phyloP scores from a whole-genome alignment of 2,888 invertebrate genomes.

The Drosophila helvetica region DNA sequence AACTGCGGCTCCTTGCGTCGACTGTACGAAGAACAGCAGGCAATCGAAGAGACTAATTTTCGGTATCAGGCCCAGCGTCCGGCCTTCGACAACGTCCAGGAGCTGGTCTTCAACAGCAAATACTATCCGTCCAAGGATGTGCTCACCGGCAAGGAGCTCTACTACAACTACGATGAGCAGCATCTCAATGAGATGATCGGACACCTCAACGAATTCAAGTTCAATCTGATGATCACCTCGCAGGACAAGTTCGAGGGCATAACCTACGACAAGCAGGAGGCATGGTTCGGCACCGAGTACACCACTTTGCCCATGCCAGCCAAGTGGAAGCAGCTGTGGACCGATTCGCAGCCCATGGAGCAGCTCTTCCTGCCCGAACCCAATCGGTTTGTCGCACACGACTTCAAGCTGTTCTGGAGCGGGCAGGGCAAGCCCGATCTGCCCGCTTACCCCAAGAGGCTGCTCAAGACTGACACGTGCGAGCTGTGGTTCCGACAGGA shows the following conservation, averaged over 20 bases:
- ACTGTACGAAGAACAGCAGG: slow-evolving; percentile 86
- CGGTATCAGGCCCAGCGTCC: slow-evolving; percentile 89
- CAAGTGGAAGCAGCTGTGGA: slow-evolving; percentile 88
- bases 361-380: slow-evolving; percentile 89
- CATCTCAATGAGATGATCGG: slow-evolving; percentile 79
- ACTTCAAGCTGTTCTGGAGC: slow-evolving; percentile 86
- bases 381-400: slow-evolving; percentile 89
- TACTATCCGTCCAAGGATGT: slow-evolving; percentile 91
- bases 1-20: slow-evolving; percentile 61
- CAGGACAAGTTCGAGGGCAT: slow-evolving; percentile 75
- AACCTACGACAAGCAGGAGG: slow-evolving; percentile 88
- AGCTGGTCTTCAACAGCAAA: slow-evolving; percentile 91
- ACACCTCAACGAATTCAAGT: slow-evolving; percentile 79
- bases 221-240: slow-evolving; percentile 83
- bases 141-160: slow-evolving; percentile 90
- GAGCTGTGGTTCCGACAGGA: slow-evolving; percentile 95
- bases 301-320: slow-evolving; percentile 86
- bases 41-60: slow-evolving; percentile 90
- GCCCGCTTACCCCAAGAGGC: slow-evolving; percentile 85
- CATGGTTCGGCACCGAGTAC: slow-evolving; percentile 94
- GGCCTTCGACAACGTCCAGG: slow-evolving; percentile 91
- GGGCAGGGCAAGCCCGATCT: slow-evolving; percentile 71
- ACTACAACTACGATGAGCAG: slow-evolving; percentile 90
- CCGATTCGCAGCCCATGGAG: slow-evolving; percentile 85
- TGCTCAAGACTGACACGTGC: slow-evolving; percentile 85